Evolutionary conservation across 2,113 vertebrate genomes (phyloP), one percentile per base, ranked within the genome.

Genomic region (Eulemur macaco): DNA sequence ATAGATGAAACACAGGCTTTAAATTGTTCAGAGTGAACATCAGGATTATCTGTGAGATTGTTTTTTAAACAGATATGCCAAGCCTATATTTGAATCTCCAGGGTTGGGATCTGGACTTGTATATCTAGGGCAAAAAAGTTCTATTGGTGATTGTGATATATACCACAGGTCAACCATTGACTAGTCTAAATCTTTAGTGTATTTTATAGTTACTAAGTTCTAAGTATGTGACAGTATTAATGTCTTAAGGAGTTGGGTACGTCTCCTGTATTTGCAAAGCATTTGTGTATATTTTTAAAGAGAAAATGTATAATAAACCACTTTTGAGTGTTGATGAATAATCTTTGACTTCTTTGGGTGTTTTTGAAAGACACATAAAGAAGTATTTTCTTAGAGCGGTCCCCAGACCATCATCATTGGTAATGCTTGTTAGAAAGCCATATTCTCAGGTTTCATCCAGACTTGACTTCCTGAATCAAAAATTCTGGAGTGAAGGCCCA

Each of bases 181-280:
- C 58, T 89, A 78, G 54, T 34, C 37, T 89, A 69, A 45, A 39
- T 58, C 23, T 39, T 60, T 73, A 52, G 9, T 82, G 64, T 94
- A 66, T 71, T 93, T 84, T 86, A 29, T 86, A 86, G 39, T 90
- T 81, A 74, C 6, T 83, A 42, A 42, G 4, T 73, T 86, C 56
- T 91, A 82, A 91, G 58, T 74, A 68, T 76, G 20, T 94, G 56
- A 21, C n/a, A 73, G 4, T 77, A 14, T 81, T 76, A 82, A 54
- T 60, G n/a, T 87, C 76, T 91, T 83, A 60, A 68, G 81, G 81
- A 39, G 52, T 66, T 68, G 66, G 15, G 42, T 78, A 29, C 66
- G 47, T 94, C 86, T 73, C 34, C 64, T 58, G 10, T 94, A 45
- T 82, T 94, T 87, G 6, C 82, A 91, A 91, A 94, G 27, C 76